phyloP scores from a whole-genome alignment of 2,113 vertebrate species.

The Girardinichthys multiradiatus region DNA sequence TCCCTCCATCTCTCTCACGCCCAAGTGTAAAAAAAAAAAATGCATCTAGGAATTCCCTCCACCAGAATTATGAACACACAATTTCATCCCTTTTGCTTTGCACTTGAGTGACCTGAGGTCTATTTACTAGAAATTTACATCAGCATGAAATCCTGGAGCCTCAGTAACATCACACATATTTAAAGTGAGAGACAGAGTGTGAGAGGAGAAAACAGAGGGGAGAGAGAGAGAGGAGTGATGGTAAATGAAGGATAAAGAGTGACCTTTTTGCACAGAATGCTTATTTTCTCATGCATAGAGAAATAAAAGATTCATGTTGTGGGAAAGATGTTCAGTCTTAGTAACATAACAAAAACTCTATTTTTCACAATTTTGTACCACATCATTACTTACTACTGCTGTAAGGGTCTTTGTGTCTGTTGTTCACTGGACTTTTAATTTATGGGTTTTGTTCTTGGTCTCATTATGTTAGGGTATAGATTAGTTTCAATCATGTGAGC shows the following conservation, averaged over 20 bases:
- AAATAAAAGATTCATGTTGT: constrained; percentile 46
- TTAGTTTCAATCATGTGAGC: background rate
- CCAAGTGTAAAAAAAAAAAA: constrained; percentile 50
- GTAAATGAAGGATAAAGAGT: constrained; percentile 24
- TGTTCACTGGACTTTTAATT: background rate
- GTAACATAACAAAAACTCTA: constrained; percentile 25
- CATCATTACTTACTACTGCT: constrained; percentile 6
- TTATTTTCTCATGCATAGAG: constrained; percentile 54
- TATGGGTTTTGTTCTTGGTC: background rate
- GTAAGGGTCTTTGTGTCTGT: background rate
- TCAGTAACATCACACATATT: constrained; percentile 31
- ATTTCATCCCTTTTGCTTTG: constrained; percentile 34
- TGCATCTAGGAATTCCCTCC: constrained; percentile 39
- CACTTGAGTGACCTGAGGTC: constrained; percentile 41
- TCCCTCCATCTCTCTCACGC: constrained; percentile 24
- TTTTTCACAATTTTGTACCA: constrained; percentile 16
- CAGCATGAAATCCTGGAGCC: constrained; percentile 40
- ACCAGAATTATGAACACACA: constrained; percentile 11
- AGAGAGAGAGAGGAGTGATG: constrained; percentile 20
- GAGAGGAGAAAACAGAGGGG: constrained; percentile 6
- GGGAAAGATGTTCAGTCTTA: constrained; percentile 45
- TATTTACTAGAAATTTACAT: constrained; percentile 62
- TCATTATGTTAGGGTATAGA: background rate
- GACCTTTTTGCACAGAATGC: constrained; percentile 54
- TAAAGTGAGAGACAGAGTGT: constrained; percentile 24